Base-by-base conservation (phyloP, 2,113 vertebrate genomes). In the Corvus hawaiiensis region DNA sequence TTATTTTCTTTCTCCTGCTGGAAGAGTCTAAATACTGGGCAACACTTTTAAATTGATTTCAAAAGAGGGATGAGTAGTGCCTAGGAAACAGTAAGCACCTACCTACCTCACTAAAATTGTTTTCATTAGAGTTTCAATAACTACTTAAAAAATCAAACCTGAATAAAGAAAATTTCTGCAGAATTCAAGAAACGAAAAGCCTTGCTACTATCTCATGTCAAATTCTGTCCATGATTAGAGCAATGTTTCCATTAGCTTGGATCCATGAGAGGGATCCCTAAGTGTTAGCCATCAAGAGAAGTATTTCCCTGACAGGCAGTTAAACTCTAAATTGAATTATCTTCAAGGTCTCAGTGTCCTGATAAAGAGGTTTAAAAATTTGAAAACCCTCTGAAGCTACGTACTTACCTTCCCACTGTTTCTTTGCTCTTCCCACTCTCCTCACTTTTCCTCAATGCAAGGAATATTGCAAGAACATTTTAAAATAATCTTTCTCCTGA, bases 281-380 rank as follows among this genome's bases (percentile, higher is more conserved):
- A 48, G 39, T 84, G 48, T 67, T 84, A 88, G 27, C 37, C 33
- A 33, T 39, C 35, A 85, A 54, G 24, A 43, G 22, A 87, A 79
- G 9, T 37, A 46, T 77, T 84, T 86, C 72, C 63, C 52, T 81
- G 63, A 81, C 74, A 79, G 44, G 48, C 35, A 83, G 24, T 71
- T 87, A 63, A 85, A 84, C 7, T 90, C 43, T 86, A 81, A 89
- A 85, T 23, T 83, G 61, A 95, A 61, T 95, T 86, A 71, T 84
- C 37, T 86, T 87, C 67, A 81, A 67, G 33, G 19, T 32, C 41
- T 48, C 54, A 52, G 7, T 63, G 67, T 91, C 32, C 28, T 49
- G 37, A 35, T 81, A 71, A 67, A 52, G 51, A 90, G 33, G 15
- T 73, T 66, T 63, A 89, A 76, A 83, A 86, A 54, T 71, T 3